Percentiles rank a stretch among this genome's conserved stretches.
phyloP scores from a whole-genome alignment of 2,113 vertebrate genomes.

The Leucosticte australis region DNA sequence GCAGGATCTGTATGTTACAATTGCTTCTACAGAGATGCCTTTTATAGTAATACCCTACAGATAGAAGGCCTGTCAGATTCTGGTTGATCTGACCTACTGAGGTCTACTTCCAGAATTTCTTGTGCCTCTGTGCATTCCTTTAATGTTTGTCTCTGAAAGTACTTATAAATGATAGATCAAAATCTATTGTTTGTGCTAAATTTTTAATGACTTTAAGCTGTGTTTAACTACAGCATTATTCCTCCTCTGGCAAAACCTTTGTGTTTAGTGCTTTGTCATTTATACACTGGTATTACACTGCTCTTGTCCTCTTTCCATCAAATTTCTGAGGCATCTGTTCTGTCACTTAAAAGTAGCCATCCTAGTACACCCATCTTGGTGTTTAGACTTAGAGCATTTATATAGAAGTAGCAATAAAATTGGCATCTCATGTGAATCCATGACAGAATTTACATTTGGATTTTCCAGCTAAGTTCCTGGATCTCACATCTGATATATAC shows the following conservation, averaged over 20 bases:
- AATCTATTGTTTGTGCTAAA: not conserved
- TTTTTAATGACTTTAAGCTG: not conserved
- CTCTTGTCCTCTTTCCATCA: not conserved
- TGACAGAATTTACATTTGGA: not conserved
- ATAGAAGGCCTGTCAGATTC: not conserved
- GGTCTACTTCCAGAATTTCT: not conserved
- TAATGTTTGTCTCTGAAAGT: not conserved
- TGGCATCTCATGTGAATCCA: not conserved
- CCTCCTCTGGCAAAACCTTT: not conserved
- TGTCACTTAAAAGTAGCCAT: not conserved
- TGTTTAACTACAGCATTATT: not conserved
- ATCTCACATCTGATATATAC: not conserved
- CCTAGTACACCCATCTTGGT: not conserved
- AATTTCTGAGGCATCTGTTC: not conserved
- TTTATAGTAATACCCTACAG: not conserved
- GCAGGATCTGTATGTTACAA: not conserved
- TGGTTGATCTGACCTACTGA: not conserved
- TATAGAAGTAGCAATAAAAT: not conserved
- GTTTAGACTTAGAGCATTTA: not conserved
- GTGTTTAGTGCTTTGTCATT: not conserved
- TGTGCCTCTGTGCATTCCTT: not conserved
- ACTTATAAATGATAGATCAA: not conserved
- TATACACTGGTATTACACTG: not conserved
- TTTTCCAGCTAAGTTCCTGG: not conserved
- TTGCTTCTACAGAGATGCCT: not conserved